Evolutionary conservation across 2,113 vertebrate species (phyloP).

Genomic region (Tetraodon nigroviridis): DNA sequence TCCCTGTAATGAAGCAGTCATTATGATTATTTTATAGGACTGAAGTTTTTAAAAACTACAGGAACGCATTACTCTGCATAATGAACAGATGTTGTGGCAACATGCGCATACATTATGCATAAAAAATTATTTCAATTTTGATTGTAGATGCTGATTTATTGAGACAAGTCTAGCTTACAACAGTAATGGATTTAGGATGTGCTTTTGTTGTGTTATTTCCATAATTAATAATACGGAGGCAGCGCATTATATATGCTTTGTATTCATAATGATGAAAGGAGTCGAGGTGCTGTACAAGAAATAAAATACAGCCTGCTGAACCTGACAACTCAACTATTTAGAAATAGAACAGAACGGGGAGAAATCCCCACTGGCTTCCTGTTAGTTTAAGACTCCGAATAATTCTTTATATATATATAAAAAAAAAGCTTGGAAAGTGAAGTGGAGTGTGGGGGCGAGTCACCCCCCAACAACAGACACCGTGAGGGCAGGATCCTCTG

Average conservation of each 20-base stretch:
- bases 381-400: slow-evolving; percentile 4
- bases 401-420: no score
- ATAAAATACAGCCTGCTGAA: slow-evolving; percentile 65
- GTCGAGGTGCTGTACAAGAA: slow-evolving; percentile 71
- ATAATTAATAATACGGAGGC: slow-evolving; percentile 90
- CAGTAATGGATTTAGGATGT: slow-evolving; percentile 94
- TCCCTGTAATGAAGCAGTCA: slow-evolving; percentile 81
- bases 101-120: slow-evolving; percentile 95
- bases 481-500: no score
- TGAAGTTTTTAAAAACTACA: slow-evolving; percentile 94
- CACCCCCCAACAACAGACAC: no score
- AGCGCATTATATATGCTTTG: slow-evolving; percentile 75
- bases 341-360: slow-evolving; percentile 46
- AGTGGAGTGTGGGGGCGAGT: no score
- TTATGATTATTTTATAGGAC: slow-evolving; percentile 86
- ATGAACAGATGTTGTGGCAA: slow-evolving; percentile 98
- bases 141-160: slow-evolving; percentile 97
- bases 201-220: slow-evolving; percentile 90
- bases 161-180: slow-evolving; percentile 91
- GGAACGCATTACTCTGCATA: slow-evolving; percentile 92
- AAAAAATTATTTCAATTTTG: slow-evolving; percentile 96
- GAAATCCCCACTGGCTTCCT: slow-evolving; percentile 23
- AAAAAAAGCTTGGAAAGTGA: no score
- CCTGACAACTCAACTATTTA: slow-evolving; percentile 68
- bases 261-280: slow-evolving; percentile 76